Conservation (phyloP, 2,888 invertebrate species). For the Tetheella fluctuosa region DNA sequence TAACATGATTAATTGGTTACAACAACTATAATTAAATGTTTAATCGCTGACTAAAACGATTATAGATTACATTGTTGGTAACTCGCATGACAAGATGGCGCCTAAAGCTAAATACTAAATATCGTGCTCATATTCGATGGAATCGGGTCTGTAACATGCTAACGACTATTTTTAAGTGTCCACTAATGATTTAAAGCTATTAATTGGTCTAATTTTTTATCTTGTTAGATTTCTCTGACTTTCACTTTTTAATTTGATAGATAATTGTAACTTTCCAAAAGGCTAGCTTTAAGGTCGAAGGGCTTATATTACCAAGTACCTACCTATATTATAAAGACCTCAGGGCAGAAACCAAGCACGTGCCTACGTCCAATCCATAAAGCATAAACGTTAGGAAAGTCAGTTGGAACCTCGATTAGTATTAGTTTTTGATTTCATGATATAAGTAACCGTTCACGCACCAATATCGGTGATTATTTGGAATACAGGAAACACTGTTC, state of each 20-base stretch:
- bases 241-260: slow-evolving; percentile 20
- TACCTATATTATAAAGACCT: too few relatives aligned
- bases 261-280: neutral
- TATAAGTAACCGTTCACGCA: too few relatives aligned
- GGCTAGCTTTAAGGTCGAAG: neutral
- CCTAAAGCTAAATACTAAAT: slow-evolving; percentile 56
- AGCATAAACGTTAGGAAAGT: too few relatives aligned
- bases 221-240: slow-evolving; percentile 25
- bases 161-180: slow-evolving; percentile 23
- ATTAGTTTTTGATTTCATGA: too few relatives aligned
- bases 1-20: slow-evolving; percentile 63
- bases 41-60: slow-evolving; percentile 49
- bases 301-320: neutral
- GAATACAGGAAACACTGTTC: too few relatives aligned
- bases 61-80: slow-evolving; percentile 45
- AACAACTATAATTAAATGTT: slow-evolving; percentile 69
- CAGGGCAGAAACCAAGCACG: too few relatives aligned
- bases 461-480: too few relatives aligned
- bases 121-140: slow-evolving; percentile 46
- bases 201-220: slow-evolving; percentile 18
- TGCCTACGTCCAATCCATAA: too few relatives aligned
- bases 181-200: slow-evolving; percentile 19
- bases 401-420: too few relatives aligned
- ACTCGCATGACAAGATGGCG: slow-evolving; percentile 47
- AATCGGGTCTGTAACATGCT: slow-evolving; percentile 32